phyloP scores from a whole-genome alignment of 2,113 vertebrate genomes.

The Pachypanchax playfairii region DNA sequence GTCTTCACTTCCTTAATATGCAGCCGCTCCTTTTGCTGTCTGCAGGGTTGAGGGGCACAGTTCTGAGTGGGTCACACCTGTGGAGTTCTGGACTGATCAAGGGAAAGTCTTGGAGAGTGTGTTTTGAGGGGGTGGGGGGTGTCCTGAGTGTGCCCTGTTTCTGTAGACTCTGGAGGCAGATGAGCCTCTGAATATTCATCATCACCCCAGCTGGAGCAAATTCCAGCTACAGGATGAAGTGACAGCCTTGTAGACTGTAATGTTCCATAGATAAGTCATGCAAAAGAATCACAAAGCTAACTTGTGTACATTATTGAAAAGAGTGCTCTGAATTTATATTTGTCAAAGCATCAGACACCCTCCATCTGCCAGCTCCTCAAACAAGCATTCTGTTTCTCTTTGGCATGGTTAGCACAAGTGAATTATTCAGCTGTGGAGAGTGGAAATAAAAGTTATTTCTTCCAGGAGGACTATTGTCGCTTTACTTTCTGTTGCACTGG shows the following conservation, averaged over 20 bases:
- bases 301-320: slow-evolving; percentile 48
- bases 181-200: slow-evolving; percentile 72
- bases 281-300: slow-evolving; percentile 33
- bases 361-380: slow-evolving; percentile 55
- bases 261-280: slow-evolving; percentile 24
- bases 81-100: slow-evolving; percentile 65
- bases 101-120: slow-evolving; percentile 23
- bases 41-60: slow-evolving; percentile 38
- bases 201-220: slow-evolving; percentile 48
- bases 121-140: background rate
- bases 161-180: slow-evolving; percentile 55
- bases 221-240: slow-evolving; percentile 46
- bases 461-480: slow-evolving; percentile 39
- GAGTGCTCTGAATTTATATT: slow-evolving; percentile 40
- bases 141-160: slow-evolving; percentile 27
- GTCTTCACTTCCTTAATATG: slow-evolving; percentile 16
- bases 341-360: slow-evolving; percentile 25
- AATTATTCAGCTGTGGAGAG: slow-evolving; percentile 59
- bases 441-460: slow-evolving; percentile 42
- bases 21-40: slow-evolving; percentile 56
- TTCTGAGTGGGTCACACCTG: slow-evolving; percentile 69
- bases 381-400: slow-evolving; percentile 41
- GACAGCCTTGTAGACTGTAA: slow-evolving; percentile 26
- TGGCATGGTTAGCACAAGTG: slow-evolving; percentile 40
- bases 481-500: slow-evolving; percentile 23